Percentiles rank a stretch among this genome's conserved stretches.
phyloP scores from a whole-genome alignment of 2,113 vertebrate genomes.

The Dasypus novemcinctus region DNA sequence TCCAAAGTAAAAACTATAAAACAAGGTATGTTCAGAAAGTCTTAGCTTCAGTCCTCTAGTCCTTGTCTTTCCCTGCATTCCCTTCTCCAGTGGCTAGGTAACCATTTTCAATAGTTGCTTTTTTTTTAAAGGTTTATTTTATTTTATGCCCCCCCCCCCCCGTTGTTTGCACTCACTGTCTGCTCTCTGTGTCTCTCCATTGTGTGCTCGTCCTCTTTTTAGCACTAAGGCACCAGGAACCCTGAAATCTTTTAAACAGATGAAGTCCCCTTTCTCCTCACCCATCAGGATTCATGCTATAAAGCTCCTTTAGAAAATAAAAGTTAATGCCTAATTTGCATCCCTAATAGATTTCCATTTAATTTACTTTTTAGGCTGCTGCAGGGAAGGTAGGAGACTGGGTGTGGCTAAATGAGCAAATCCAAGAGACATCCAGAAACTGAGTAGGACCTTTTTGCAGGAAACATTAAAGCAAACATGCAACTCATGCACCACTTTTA shows the following conservation, averaged over 20 bases:
- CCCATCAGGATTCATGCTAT: neutral
- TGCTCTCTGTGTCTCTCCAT: too few species aligned
- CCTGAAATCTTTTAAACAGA: neutral
- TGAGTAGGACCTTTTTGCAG: neutral
- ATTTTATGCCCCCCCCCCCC: too few species aligned
- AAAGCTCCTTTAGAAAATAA: slow-evolving; percentile 44
- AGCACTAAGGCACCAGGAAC: too few species aligned
- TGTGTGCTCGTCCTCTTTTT: too few species aligned
- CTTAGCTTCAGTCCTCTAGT: too few species aligned
- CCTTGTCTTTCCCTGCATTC: too few species aligned
- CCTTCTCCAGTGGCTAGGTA: too few species aligned
- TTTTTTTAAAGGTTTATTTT: too few species aligned
- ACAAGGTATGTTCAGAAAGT: too few species aligned
- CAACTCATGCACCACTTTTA: neutral
- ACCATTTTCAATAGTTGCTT: too few species aligned
- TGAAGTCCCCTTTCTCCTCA: neutral
- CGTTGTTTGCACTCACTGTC: too few species aligned
- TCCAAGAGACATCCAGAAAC: neutral
- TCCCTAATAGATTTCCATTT: slow-evolving; percentile 21
- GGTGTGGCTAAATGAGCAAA: neutral
- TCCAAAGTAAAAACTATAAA: too few species aligned
- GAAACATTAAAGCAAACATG: neutral
- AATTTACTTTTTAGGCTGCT: slow-evolving; percentile 19
- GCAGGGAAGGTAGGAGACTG: neutral
- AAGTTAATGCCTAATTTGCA: slow-evolving; percentile 28